Conservation (phyloP, 2,888 invertebrate genomes). For the Calameuta idolon region DNA sequence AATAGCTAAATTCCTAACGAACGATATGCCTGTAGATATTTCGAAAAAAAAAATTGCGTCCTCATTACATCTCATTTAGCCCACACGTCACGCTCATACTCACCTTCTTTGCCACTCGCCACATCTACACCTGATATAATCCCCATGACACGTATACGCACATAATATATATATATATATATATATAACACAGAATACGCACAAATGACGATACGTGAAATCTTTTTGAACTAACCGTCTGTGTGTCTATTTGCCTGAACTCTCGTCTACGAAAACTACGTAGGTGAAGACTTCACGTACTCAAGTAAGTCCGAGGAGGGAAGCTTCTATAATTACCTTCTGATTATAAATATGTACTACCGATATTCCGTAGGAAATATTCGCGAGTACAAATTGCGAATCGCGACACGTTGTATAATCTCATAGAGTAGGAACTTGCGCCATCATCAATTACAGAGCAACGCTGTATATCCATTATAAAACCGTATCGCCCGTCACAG, state of each 20-base stretch:
- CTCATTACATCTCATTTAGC: background rate
- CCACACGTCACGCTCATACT: background rate
- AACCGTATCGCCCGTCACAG: background rate
- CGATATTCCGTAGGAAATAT: background rate
- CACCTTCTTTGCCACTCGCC: background rate
- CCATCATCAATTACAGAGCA: conserved; percentile 52
- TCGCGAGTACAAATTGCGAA: background rate
- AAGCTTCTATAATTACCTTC: conserved; percentile 1
- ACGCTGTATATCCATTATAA: conserved; percentile 36
- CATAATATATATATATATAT: background rate
- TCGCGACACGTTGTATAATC: background rate
- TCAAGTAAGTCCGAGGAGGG: conserved; percentile 72
- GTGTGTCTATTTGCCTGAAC: conserved; percentile 64
- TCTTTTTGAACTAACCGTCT: conserved; percentile 43
- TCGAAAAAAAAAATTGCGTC: background rate
- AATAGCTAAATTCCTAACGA: background rate
- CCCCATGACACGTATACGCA: background rate
- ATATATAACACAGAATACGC: background rate
- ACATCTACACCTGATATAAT: background rate
- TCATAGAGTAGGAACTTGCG: conserved; percentile 45
- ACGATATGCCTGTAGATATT: background rate
- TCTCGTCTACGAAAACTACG: conserved; percentile 50
- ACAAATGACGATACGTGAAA: background rate
- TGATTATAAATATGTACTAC: background rate
- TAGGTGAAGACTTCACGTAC: conserved; percentile 75